A percentile compares a stretch with the other conserved stretches of the same genome.
Conservation (phyloP, 2,888 invertebrate genomes). For the Philereme vetulata region DNA sequence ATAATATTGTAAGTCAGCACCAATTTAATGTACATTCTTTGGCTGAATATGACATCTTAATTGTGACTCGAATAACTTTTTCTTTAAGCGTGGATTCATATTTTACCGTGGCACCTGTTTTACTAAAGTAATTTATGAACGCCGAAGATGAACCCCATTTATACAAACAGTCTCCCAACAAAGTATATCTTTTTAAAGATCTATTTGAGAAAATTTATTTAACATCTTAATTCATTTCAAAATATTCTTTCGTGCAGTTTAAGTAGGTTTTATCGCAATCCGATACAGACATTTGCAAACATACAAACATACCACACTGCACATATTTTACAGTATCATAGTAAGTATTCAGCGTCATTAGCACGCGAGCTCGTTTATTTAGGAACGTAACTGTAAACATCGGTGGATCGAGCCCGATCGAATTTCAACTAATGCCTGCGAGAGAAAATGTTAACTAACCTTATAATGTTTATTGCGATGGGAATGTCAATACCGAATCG, state of each 20-base stretch:
- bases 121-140: no score
- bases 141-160: no score
- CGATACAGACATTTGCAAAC: conserved; percentile 21
- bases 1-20: conserved; percentile 30
- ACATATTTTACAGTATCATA: conserved; percentile 33
- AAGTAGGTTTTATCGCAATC: conserved; percentile 8
- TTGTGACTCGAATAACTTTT: conserved; percentile 19
- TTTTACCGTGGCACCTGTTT: conserved; percentile 5
- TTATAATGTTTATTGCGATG: conserved; percentile 47
- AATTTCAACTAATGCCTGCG: conserved; percentile 67
- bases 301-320: conserved; percentile 22
- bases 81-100: not conserved
- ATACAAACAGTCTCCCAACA: no score
- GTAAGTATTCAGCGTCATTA: conserved; percentile 63
- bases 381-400: conserved; percentile 51
- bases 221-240: no score
- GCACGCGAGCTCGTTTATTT: conserved; percentile 61
- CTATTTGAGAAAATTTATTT: not conserved
- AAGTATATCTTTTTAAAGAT: no score
- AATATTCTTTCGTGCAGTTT: not conserved
- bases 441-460: conserved; percentile 55
- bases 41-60: conserved; percentile 22
- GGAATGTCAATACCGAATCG: conserved; percentile 21
- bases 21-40: conserved; percentile 31
- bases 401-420: conserved; percentile 59